These are phyloP conservation scores for Aphidius ervi DNA, from an alignment of 1,140 invertebrate species.

Conservation along the genomic window DNA sequence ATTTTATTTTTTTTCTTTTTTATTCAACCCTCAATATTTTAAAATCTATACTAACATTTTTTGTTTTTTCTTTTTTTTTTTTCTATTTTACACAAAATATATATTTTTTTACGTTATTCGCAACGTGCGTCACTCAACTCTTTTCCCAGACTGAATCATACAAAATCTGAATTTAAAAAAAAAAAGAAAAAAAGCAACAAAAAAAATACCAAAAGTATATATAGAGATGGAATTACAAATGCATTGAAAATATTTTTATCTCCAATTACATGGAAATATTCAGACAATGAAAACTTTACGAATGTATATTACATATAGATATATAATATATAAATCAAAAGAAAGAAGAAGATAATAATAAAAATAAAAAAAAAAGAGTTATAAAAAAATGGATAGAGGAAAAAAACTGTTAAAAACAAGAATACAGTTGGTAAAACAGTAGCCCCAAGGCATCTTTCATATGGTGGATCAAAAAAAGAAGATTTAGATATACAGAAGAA, in stretches of 20 bases:
- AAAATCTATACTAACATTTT: conserved; percentile 1
- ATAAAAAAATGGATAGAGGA: not conserved
- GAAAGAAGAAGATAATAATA: too few relatives aligned
- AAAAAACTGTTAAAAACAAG: conserved; percentile 11
- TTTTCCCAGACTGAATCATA: conserved; percentile 10
- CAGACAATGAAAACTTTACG: conserved; percentile 13
- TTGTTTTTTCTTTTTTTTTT: conserved; percentile 7
- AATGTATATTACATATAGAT: not conserved
- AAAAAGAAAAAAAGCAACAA: not conserved
- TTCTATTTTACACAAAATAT: not conserved
- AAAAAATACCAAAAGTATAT: conserved; percentile 4
- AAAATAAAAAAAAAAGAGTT: not conserved
- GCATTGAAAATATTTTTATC: conserved; percentile 16
- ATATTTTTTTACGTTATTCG: not conserved
- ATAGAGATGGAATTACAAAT: conserved; percentile 9
- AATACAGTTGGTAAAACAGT: conserved; percentile 15
- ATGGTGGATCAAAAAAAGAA: conserved; percentile 18
- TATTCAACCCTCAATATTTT: conserved; percentile 7
- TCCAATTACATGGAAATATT: conserved; percentile 20
- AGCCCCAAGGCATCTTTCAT: conserved; percentile 19
- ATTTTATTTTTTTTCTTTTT: not conserved
- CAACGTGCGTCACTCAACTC: conserved; percentile 13
- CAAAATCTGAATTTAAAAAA: not conserved
- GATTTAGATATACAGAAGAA: not conserved
- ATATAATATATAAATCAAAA: not conserved